These are phyloP conservation scores for Tolmerus cingulatus DNA, from an alignment of 2,888 invertebrate genomes.

Conservation along the genomic window DNA sequence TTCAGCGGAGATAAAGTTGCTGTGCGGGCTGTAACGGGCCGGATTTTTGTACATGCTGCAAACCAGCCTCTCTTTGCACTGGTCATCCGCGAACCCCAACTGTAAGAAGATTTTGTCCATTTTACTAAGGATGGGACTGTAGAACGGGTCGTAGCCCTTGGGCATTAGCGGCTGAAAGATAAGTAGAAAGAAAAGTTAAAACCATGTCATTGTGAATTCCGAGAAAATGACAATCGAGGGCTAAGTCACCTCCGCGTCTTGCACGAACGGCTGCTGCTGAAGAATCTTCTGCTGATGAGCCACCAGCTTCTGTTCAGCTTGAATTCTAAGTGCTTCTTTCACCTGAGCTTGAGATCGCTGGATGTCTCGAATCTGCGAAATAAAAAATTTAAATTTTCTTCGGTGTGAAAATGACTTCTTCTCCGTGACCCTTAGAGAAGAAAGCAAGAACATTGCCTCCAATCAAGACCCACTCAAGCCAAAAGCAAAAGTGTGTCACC, in stretches of 20 bases:
- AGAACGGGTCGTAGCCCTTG: constrained; percentile 70
- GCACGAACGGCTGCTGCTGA: constrained; percentile 63
- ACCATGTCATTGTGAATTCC: not conserved
- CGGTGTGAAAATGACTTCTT: not conserved
- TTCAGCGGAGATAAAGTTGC: constrained; percentile 86
- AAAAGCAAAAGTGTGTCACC: not conserved
- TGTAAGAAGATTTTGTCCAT: constrained; percentile 78
- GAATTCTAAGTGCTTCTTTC: constrained; percentile 68
- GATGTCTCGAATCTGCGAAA: constrained; percentile 47
- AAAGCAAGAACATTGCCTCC: not conserved
- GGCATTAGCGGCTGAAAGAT: constrained; percentile 59
- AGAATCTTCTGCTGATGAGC: constrained; percentile 70
- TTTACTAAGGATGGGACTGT: constrained; percentile 79
- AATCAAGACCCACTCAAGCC: not conserved
- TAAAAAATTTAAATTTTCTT: not conserved
- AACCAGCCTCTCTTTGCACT: constrained; percentile 80
- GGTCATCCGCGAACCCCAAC: constrained; percentile 74
- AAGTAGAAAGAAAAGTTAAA: not conserved
- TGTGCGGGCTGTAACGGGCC: constrained; percentile 81
- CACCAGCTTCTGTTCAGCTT: constrained; percentile 67
- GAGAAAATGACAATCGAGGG: not conserved
- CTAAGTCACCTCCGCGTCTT: constrained; percentile 59
- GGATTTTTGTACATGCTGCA: constrained; percentile 88
- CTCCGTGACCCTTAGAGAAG: not conserved
- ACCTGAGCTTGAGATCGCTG: constrained; percentile 65